Conservation (phyloP, 2,113 vertebrate species). For the Pontoporia blainvillei region DNA sequence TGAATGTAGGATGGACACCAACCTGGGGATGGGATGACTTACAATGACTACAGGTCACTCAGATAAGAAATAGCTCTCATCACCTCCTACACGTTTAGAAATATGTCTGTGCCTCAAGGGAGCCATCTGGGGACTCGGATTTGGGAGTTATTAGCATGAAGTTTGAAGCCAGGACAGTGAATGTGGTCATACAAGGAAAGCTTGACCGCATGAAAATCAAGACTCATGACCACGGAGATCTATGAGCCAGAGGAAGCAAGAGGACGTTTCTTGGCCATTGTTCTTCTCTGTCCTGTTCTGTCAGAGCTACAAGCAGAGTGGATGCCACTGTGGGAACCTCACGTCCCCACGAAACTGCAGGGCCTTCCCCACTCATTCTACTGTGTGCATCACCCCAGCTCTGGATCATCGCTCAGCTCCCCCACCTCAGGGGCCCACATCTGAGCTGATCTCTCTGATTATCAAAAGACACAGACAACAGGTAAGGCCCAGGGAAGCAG, state of each 20-base stretch:
- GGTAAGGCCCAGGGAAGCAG: not conserved
- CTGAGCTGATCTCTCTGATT: not conserved
- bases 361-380: not conserved
- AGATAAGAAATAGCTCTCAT: not conserved
- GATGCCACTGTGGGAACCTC: no score
- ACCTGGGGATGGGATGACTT: not conserved
- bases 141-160: not conserved
- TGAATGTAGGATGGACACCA: not conserved
- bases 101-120: not conserved
- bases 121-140: not conserved
- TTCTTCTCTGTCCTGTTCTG: not conserved
- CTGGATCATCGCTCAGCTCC: rapidly evolving
- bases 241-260: not conserved
- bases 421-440: not conserved
- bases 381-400: not conserved
- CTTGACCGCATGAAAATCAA: not conserved
- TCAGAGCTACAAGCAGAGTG: not conserved
- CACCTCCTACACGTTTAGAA: not conserved
- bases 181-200: not conserved
- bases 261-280: not conserved
- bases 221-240: not conserved
- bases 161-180: not conserved
- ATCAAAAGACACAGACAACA: not conserved
- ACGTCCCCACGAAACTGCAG: not conserved
- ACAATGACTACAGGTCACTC: not conserved